These are phyloP conservation scores for Drosophila histrio DNA, from an alignment of 2,888 invertebrate species.

Conservation along the genomic window DNA sequence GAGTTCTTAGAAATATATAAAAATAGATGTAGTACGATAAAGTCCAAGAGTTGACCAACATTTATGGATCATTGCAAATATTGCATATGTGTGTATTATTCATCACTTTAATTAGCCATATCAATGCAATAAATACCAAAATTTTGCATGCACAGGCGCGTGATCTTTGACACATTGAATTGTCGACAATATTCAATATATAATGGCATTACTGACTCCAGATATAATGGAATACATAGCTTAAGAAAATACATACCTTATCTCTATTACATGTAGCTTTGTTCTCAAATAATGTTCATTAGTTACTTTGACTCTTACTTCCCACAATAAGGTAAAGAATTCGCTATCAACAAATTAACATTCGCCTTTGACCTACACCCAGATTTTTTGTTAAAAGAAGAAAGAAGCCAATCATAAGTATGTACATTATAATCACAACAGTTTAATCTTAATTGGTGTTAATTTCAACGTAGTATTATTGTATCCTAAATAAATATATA, in stretches of 20 bases:
- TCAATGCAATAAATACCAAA: not conserved
- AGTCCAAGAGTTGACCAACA: not conserved
- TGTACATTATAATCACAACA: slow-evolving; percentile 42
- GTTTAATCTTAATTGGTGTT: slow-evolving; percentile 12
- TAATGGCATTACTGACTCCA: too few species aligned
- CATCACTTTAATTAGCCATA: not conserved
- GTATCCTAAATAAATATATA: not conserved
- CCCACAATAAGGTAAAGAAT: not conserved
- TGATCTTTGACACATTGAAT: too few species aligned
- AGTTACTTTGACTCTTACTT: not conserved
- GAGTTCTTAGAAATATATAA: not conserved
- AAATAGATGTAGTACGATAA: not conserved
- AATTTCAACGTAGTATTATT: not conserved
- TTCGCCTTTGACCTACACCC: not conserved
- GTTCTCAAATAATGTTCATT: too few species aligned
- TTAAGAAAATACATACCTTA: too few species aligned
- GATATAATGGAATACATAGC: too few species aligned
- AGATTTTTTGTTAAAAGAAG: not conserved
- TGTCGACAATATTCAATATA: too few species aligned
- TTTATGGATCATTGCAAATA: not conserved
- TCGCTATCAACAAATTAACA: too few species aligned
- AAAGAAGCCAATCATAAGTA: not conserved
- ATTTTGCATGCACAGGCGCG: too few species aligned
- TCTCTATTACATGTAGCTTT: too few species aligned
- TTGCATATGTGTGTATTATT: not conserved